These are phyloP conservation scores for Fragum whitleyi DNA, from an alignment of 2,888 invertebrate species.

Conservation along the genomic window DNA sequence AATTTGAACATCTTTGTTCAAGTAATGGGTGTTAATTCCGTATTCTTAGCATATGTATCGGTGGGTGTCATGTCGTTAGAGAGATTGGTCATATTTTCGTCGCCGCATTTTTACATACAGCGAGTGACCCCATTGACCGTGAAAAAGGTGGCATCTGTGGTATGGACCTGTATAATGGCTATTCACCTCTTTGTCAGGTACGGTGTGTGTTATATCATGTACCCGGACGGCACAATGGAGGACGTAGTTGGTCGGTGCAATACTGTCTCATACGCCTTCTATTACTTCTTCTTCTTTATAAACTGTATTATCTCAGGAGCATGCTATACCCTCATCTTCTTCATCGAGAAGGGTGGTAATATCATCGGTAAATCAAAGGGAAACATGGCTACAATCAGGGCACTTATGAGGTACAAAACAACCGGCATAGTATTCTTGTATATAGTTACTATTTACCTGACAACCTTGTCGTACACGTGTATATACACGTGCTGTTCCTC, in stretches of 20 bases:
- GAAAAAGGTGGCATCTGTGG: constrained; percentile 7
- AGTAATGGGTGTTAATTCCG: constrained; percentile 18
- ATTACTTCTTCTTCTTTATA: not conserved
- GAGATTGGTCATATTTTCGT: constrained; percentile 35
- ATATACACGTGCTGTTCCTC: constrained; percentile 13
- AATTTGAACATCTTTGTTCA: constrained; percentile 33
- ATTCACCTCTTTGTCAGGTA: constrained; percentile 30
- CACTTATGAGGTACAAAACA: constrained; percentile 27
- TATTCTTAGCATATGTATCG: constrained; percentile 27
- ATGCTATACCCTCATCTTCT: constrained; percentile 34
- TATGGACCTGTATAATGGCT: constrained; percentile 10
- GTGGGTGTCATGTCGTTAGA: constrained; percentile 48
- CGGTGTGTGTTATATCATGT: constrained; percentile 20
- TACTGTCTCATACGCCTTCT: constrained; percentile 16
- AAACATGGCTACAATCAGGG: not conserved
- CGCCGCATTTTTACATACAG: constrained; percentile 33
- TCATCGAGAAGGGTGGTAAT: constrained; percentile 27
- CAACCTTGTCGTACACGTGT: constrained; percentile 13
- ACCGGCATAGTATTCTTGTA: constrained; percentile 42
- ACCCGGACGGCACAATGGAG: not conserved
- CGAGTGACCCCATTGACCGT: not conserved
- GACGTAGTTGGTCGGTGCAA: constrained; percentile 44
- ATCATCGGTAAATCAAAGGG: not conserved
- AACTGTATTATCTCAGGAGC: constrained; percentile 5
- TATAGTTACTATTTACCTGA: constrained; percentile 23